phyloP scores from a whole-genome alignment of 2,113 vertebrate genomes.

The Corynorhinus townsendii region DNA sequence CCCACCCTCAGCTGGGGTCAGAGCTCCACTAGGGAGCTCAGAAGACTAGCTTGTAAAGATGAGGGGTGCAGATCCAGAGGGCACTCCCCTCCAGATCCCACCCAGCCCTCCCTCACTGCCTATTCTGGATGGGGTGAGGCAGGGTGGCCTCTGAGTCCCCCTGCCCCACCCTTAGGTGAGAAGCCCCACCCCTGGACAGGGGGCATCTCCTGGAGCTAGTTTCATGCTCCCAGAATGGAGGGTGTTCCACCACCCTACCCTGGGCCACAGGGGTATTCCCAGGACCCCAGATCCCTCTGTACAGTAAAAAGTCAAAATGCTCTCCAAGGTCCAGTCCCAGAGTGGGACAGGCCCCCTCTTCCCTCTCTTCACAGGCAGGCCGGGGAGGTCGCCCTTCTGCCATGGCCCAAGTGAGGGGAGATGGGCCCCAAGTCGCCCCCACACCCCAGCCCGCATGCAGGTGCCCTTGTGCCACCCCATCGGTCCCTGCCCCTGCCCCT shows the following conservation, averaged over 20 bases:
- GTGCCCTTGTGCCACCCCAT: slow-evolving; percentile 49
- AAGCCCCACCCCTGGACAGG: background rate
- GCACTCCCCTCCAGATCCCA: background rate
- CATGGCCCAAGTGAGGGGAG: background rate
- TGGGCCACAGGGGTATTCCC: background rate
- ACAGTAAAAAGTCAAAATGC: slow-evolving; percentile 47
- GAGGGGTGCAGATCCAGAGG: background rate
- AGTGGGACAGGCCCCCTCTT: background rate
- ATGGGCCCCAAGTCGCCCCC: background rate
- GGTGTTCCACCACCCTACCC: background rate
- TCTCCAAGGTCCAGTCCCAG: background rate
- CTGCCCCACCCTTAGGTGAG: background rate
- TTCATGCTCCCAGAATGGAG: background rate
- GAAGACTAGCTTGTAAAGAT: slow-evolving; percentile 37
- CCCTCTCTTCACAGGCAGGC: background rate
- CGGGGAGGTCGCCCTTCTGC: background rate
- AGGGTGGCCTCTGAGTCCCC: background rate
- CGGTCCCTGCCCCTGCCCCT: slow-evolving; percentile 44
- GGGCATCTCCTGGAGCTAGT: slow-evolving; percentile 1
- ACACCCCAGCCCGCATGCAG: slow-evolving; percentile 55
- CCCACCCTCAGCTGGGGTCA: background rate
- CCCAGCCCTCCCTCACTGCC: background rate
- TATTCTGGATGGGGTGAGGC: slow-evolving; percentile 11
- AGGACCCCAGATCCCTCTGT: slow-evolving; percentile 5
- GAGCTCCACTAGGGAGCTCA: slow-evolving; percentile 25